phyloP scores from a whole-genome alignment of 37 sponge, comb jelly and placozoan species.

The Geodia barretti region DNA sequence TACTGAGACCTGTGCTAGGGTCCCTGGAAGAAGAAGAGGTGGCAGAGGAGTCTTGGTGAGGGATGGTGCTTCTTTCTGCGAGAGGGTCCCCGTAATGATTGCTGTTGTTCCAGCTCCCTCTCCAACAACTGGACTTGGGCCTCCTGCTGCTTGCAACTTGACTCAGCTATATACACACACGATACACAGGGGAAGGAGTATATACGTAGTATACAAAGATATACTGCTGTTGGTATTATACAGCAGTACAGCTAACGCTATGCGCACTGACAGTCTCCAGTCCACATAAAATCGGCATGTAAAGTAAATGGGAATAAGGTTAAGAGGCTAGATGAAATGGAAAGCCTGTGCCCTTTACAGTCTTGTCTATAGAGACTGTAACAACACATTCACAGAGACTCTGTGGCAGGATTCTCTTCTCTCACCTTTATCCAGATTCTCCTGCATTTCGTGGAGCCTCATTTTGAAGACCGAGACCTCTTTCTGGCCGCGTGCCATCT shows the following conservation, averaged over 20 bases:
- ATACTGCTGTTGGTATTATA: too few species aligned
- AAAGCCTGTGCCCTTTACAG: neutral
- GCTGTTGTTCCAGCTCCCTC: constrained; percentile 5
- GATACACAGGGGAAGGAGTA: too few species aligned
- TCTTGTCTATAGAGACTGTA: neutral
- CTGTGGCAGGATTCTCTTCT: neutral
- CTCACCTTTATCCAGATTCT: constrained; percentile 55
- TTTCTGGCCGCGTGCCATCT: constrained; percentile 29
- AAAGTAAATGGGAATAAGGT: too few species aligned
- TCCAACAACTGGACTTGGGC: constrained; percentile 22
- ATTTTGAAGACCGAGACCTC: constrained; percentile 27
- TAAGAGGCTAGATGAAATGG: too few species aligned
- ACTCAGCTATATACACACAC: neutral
- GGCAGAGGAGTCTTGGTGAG: neutral
- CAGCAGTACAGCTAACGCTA: too few species aligned
- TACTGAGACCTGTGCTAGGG: neutral
- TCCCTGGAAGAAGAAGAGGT: neutral
- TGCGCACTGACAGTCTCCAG: too few species aligned
- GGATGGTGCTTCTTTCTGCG: neutral
- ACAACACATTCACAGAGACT: neutral
- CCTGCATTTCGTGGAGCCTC: constrained; percentile 25
- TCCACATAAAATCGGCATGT: too few species aligned
- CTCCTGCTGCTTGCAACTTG: constrained; percentile 2
- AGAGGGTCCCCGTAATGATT: too few species aligned
- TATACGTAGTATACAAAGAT: too few species aligned